Base-by-base conservation (phyloP, 2,888 invertebrate genomes). In the Papilio protenor region DNA sequence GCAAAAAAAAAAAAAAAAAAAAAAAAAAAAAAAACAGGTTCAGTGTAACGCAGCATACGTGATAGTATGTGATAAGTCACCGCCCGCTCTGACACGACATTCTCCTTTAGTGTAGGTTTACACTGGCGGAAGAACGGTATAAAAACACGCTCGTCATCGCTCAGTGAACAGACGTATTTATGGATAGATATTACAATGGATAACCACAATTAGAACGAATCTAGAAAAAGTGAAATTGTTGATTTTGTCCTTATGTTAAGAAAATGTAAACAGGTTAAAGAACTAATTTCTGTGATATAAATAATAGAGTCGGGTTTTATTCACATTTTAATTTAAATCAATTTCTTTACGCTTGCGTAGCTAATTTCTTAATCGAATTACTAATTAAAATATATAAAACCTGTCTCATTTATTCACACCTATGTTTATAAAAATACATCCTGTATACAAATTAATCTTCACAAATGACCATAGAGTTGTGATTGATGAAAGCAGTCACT, bases 41-140 rank as follows among this genome's bases (percentile, higher is more conserved):
- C 78, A 80, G 79, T 80, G 77, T 80, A 78, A 79, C 80, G 66
- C 75, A 21, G 73, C 75, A 27, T 75, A 79, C 79, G 79, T 77
- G 80, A 61, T 71, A 66, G 75, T 69, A 80, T 79, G 79, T 69
- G 78, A 77, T 78, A 78, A 78, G 75, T 75, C 72, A 75, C 55
- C 71, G 47, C 45, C 57, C 66, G 23, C 27, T 45, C 40, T 16
- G 61, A 59, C 59, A 27, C 59, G 23, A 23, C 23, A 14, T 52
- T 49, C 72, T 5, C 59, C 12, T 21, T 57, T 59, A 59, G 59
- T 14, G 59, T 3, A 0, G 59, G 59, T 14, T 27, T 59, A 21
- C 27, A 59, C 59, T 27, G 59, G n/a, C 59, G 23, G 27, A 23
- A 59, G 0, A 57, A 2, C 55, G 6, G n/a, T n/a, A 55, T 21